phyloP scores from a whole-genome alignment of 2,888 invertebrate genomes.

The Temnothorax ravouxi region DNA sequence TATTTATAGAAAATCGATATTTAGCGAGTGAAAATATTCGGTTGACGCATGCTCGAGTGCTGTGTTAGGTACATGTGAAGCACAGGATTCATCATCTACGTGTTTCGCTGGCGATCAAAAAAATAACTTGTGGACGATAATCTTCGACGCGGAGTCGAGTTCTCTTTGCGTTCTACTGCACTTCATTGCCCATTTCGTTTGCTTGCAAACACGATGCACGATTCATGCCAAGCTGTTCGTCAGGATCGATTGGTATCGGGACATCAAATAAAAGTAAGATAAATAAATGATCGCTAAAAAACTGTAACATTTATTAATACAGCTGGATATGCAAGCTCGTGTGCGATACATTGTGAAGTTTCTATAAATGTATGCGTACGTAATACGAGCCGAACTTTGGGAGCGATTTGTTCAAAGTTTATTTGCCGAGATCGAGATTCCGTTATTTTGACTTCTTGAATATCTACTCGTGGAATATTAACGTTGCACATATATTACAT shows the following conservation, averaged over 20 bases:
- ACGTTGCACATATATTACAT: neutral
- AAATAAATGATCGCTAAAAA: conserved; percentile 79
- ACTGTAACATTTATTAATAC: conserved; percentile 83
- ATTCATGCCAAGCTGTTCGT: conserved; percentile 4
- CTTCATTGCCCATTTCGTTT: conserved; percentile 2
- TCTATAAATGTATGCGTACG: conserved; percentile 68
- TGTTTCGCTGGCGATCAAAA: neutral
- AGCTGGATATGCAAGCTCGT: conserved; percentile 64
- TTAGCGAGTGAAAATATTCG: neutral
- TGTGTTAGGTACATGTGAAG: neutral
- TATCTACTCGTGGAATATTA: conserved; percentile 1
- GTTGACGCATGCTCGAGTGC: neutral
- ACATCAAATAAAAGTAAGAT: conserved; percentile 79
- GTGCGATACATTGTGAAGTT: conserved; percentile 68
- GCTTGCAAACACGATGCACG: neutral
- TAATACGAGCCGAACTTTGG: conserved; percentile 43
- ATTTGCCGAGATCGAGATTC: conserved; percentile 18
- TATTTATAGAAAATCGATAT: neutral
- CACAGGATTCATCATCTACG: neutral
- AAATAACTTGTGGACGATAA: neutral
- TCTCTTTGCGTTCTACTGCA: neutral
- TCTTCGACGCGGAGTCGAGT: neutral
- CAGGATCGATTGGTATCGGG: conserved; percentile 65
- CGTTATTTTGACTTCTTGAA: neutral
- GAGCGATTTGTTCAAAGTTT: conserved; percentile 23